Conservation (phyloP, 2,888 invertebrate genomes). For the Cremastinae sp. region DNA sequence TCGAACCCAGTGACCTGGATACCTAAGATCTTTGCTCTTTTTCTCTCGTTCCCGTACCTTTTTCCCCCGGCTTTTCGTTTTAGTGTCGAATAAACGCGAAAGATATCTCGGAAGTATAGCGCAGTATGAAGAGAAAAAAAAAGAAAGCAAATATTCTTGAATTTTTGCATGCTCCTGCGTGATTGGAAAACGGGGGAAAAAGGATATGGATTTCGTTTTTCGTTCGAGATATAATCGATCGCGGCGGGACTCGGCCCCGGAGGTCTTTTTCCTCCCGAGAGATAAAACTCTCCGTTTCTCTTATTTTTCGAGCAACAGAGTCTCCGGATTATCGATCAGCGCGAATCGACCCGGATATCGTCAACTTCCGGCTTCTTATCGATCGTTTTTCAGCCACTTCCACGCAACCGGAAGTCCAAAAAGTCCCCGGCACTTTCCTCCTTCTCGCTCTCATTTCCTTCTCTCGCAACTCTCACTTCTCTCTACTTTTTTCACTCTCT, state of each 20-base stretch:
- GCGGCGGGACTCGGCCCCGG: no score
- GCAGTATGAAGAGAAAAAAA: no score
- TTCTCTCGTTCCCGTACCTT: slow-evolving; percentile 24
- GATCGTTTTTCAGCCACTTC: slow-evolving; percentile 11
- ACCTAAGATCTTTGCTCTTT: slow-evolving; percentile 37
- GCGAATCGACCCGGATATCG: slow-evolving; percentile 49
- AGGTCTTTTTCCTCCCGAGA: no score
- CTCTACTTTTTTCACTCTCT: slow-evolving; percentile 1
- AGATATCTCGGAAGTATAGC: no score
- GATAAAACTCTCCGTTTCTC: background rate
- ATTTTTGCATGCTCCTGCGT: no score
- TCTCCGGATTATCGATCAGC: slow-evolving; percentile 13
- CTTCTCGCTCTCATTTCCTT: background rate
- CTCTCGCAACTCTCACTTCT: background rate
- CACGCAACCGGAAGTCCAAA: slow-evolving; percentile 43
- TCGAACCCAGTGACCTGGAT: slow-evolving; percentile 48
- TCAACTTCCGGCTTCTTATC: slow-evolving; percentile 39
- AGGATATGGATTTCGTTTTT: no score
- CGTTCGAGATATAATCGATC: no score
- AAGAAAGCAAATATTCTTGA: no score
- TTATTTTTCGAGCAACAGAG: background rate
- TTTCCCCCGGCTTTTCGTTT: background rate
- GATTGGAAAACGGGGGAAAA: no score
- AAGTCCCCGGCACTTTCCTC: slow-evolving; percentile 24
- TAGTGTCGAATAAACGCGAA: background rate